phyloP scores from a whole-genome alignment of 2,113 vertebrate genomes.

The Boleophthalmus pectinirostris region DNA sequence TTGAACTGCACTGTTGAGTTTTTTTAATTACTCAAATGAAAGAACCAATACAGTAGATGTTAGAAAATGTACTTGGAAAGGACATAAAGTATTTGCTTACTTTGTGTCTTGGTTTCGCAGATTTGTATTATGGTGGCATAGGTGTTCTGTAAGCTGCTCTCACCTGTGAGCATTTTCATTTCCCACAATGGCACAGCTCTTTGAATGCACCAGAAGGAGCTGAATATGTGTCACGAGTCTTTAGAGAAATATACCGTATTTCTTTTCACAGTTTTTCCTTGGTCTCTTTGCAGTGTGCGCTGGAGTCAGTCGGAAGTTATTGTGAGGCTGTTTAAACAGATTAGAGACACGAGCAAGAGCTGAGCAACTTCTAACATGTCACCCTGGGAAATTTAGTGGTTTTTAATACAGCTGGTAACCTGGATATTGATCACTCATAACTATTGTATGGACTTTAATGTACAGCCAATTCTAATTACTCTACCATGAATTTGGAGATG shows the following conservation, averaged over 20 bases:
- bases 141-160: slow-evolving; percentile 18
- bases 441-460: background rate
- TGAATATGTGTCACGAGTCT: slow-evolving; percentile 11
- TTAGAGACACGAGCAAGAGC: slow-evolving; percentile 1
- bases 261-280: slow-evolving; percentile 2
- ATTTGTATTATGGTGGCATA: background rate
- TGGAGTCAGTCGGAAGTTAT: slow-evolving; percentile 1
- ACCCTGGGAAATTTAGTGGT: background rate
- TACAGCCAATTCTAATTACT: background rate
- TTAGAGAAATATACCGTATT: slow-evolving; percentile 2
- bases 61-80: background rate
- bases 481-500: background rate
- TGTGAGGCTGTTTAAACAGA: slow-evolving; percentile 13
- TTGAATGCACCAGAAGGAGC: background rate
- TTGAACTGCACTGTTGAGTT: background rate
- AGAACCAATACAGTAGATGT: background rate
- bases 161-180: slow-evolving; percentile 32
- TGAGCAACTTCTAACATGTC: slow-evolving; percentile 20
- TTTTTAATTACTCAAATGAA: background rate
- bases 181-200: slow-evolving; percentile 19
- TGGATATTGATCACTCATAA: background rate
- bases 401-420: background rate
- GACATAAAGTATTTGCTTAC: background rate
- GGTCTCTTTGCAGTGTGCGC: background rate
- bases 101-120: background rate